These are phyloP conservation scores for Anabas testudineus DNA, from an alignment of 2,797 vertebrate species.

Conservation along the genomic window DNA sequence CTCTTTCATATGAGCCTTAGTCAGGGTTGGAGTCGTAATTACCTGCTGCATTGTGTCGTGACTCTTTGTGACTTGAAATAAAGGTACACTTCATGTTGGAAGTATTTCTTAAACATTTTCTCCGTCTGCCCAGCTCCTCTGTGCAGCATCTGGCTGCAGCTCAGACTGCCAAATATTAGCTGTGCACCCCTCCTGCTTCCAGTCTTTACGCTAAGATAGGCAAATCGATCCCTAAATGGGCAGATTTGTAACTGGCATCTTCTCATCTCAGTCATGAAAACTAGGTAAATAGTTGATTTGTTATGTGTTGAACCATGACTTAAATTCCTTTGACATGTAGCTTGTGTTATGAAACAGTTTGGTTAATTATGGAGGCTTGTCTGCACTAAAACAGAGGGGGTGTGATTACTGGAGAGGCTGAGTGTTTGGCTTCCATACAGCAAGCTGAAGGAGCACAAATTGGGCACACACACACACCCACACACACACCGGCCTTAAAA, in stretches of 20 bases:
- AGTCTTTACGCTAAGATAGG: background rate
- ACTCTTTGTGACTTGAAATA: background rate
- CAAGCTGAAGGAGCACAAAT: background rate
- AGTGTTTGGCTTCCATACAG: conserved; percentile 32
- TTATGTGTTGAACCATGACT: background rate
- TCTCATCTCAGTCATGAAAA: background rate
- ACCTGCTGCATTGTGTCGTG: background rate
- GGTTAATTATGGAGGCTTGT: conserved; percentile 38
- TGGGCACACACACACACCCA: background rate
- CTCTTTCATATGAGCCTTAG: background rate
- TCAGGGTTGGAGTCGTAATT: background rate
- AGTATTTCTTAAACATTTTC: background rate
- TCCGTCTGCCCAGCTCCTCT: background rate
- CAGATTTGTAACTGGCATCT: background rate
- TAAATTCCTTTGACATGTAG: conserved; percentile 8
- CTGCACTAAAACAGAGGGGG: conserved; percentile 41
- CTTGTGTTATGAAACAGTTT: conserved; percentile 28
- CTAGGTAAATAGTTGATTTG: background rate
- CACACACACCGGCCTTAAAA: background rate
- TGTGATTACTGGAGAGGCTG: conserved; percentile 51
- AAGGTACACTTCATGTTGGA: background rate
- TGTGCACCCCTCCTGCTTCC: background rate
- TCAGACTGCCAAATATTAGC: background rate
- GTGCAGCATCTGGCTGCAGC: background rate
- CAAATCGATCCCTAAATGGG: background rate